These are phyloP conservation scores for Charadrius vociferus DNA, from an alignment of 2,113 vertebrate species.

Conservation along the genomic window DNA sequence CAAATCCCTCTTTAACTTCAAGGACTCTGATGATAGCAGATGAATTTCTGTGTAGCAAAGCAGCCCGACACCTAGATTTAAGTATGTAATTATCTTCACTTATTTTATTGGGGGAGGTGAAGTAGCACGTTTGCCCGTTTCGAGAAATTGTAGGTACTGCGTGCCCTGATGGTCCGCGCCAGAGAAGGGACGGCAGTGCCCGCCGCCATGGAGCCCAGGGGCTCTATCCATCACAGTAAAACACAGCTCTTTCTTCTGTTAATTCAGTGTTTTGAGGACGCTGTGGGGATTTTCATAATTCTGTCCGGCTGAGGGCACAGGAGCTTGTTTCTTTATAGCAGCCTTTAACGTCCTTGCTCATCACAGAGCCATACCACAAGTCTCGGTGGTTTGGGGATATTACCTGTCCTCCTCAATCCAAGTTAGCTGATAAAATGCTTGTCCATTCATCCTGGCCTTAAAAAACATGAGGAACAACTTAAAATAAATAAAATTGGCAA, in stretches of 20 bases:
- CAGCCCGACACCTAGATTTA: neutral
- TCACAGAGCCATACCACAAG: neutral
- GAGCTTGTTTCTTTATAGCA: conserved; percentile 9
- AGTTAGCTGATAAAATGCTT: neutral
- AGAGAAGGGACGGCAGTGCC: neutral
- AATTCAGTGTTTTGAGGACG: neutral
- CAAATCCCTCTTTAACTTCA: conserved; percentile 38
- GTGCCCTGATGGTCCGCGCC: accelerated
- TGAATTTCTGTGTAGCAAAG: neutral
- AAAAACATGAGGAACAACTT: conserved; percentile 1
- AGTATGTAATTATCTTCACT: neutral
- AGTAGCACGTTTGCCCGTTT: neutral
- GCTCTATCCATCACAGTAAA: neutral
- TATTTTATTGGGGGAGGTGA: neutral
- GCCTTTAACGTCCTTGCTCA: neutral
- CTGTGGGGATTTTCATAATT: conserved; percentile 10
- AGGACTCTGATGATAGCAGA: neutral
- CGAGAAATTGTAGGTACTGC: neutral
- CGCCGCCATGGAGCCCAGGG: neutral
- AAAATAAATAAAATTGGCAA: too few species aligned
- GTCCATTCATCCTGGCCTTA: neutral
- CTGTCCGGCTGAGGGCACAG: conserved; percentile 10
- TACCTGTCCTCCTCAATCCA: neutral
- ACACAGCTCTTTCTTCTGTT: neutral
- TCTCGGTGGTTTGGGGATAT: neutral